phyloP scores from a whole-genome alignment of 2,888 invertebrate species.

The Leptinotarsa tumamoca region DNA sequence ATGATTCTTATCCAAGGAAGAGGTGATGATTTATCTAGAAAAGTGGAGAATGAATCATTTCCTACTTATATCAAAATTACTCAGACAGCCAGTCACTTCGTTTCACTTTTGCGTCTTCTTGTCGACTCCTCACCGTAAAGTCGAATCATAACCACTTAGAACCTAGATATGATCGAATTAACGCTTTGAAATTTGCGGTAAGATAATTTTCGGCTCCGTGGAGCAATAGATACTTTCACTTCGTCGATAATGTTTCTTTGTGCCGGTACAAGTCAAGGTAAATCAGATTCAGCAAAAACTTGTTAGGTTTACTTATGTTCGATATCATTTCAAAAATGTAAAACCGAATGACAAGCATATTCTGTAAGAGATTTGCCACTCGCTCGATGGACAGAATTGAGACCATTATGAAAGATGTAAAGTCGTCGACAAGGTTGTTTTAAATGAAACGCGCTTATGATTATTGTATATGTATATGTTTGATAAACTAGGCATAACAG shows the following conservation, averaged over 20 bases:
- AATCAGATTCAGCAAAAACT: constrained; percentile 12
- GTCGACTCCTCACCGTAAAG: too few species aligned
- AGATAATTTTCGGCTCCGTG: constrained; percentile 7
- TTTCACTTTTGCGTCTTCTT: neutral
- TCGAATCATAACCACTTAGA: neutral
- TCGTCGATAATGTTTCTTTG: constrained; percentile 3
- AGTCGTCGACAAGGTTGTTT: too few species aligned
- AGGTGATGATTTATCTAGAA: too few species aligned
- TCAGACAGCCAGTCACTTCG: neutral
- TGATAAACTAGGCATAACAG: too few species aligned
- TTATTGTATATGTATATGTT: too few species aligned
- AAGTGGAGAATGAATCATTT: too few species aligned
- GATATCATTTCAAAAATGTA: neutral
- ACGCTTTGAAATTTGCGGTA: constrained; percentile 10
- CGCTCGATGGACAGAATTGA: neutral
- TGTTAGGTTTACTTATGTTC: neutral
- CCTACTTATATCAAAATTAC: too few species aligned
- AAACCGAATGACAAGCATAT: constrained; percentile 7
- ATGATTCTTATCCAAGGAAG: too few species aligned
- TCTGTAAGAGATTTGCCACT: neutral
- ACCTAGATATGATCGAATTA: neutral
- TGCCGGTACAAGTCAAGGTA: constrained; percentile 15
- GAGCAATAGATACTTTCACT: constrained; percentile 16
- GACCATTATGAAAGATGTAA: too few species aligned
- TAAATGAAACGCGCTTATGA: too few species aligned